Conservation (phyloP, 2,113 vertebrate genomes). For the rat (Rattus norvegicus) region GRCr8 NC_086022.1:164780501-164781000, state of each 20-base stretch:
- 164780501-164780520: not conserved
- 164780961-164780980: not conserved
- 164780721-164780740: not conserved
- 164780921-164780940: not conserved
- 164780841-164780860: not conserved
- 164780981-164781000: not conserved
- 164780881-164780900: not conserved
- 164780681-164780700: not conserved
- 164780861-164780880: not conserved
- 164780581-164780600: not conserved
- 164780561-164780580: not conserved
- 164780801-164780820: not conserved
- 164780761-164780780: too few relatives aligned
- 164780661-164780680: not conserved
- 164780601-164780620: not conserved
- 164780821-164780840: not conserved
- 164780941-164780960: not conserved
- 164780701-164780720: not conserved
- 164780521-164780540: not conserved
- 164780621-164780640: too few relatives aligned
- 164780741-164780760: not conserved
- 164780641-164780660: not conserved
- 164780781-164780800: not conserved
- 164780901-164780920: not conserved
- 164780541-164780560: not conserved